phyloP scores from a whole-genome alignment of 2,113 vertebrate species.

The Ochotona curzoniae region DNA sequence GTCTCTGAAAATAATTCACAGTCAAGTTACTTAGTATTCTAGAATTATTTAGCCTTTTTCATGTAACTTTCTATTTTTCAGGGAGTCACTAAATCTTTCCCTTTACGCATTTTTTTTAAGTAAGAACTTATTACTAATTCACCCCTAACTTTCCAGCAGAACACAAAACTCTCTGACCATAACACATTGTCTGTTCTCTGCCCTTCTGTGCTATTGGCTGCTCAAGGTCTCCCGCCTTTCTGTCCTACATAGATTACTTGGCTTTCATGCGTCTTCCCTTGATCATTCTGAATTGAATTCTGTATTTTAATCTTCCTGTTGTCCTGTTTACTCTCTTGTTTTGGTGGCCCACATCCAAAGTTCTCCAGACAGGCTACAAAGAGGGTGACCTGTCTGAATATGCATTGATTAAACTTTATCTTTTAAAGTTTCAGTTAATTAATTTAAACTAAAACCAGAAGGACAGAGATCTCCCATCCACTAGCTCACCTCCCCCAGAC shows the following conservation, averaged over 20 bases:
- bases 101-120: neutral
- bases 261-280: neutral
- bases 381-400: neutral
- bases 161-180: neutral
- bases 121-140: neutral
- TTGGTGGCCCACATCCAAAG: neutral
- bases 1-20: neutral
- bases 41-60: neutral
- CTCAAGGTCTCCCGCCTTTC: neutral
- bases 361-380: neutral
- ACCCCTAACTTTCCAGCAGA: neutral
- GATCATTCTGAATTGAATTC: neutral
- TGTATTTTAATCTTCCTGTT: neutral
- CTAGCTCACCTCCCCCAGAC: too few species aligned
- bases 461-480: too few species aligned
- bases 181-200: neutral
- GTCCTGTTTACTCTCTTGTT: neutral
- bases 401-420: neutral
- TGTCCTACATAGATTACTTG: neutral
- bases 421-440: too few species aligned
- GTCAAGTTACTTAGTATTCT: conserved; percentile 1
- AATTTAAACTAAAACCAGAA: too few species aligned
- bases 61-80: neutral
- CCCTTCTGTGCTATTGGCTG: neutral
- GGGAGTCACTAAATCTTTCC: neutral